Conservation (phyloP, 2,113 vertebrate species). For the Asarcornis scutulata region DNA sequence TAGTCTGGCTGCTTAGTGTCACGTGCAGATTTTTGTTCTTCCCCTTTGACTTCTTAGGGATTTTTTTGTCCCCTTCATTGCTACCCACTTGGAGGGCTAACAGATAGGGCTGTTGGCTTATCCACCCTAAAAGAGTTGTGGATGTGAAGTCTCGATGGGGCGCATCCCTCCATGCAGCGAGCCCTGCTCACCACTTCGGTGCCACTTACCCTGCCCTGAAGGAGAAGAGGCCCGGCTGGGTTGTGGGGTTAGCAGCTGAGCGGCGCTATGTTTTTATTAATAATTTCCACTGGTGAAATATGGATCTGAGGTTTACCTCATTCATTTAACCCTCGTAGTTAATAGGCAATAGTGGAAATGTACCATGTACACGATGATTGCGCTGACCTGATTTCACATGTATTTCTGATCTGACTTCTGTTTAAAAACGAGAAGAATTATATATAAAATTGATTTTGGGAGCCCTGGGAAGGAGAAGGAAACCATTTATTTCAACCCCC, state of each 20-base stretch:
- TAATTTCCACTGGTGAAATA: slow-evolving; percentile 64
- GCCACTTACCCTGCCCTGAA: not conserved
- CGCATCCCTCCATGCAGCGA: not conserved
- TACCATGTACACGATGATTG: slow-evolving; percentile 11
- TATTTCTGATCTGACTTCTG: slow-evolving; percentile 28
- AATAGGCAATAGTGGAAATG: slow-evolving; percentile 56
- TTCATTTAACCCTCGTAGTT: slow-evolving; percentile 49
- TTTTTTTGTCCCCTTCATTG: too few relatives aligned
- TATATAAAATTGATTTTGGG: slow-evolving; percentile 54
- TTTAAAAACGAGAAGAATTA: not conserved
- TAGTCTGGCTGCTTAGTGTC: accelerated
- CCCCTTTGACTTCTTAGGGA: not conserved
- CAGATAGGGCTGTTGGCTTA: too few relatives aligned
- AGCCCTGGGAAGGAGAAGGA: slow-evolving; percentile 54
- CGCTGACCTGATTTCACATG: slow-evolving; percentile 38
- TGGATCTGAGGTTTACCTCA: slow-evolving; percentile 45
- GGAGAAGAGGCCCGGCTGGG: not conserved
- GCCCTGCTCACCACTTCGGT: not conserved
- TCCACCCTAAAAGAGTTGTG: not conserved
- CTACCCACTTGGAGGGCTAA: not conserved
- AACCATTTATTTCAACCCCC: slow-evolving; percentile 73
- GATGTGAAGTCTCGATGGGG: not conserved
- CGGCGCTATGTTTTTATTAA: slow-evolving; percentile 51
- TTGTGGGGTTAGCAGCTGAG: slow-evolving; percentile 10
- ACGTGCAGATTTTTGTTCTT: not conserved